Conservation (phyloP, 2,797 vertebrate species). For the Sardinella longiceps region DNA sequence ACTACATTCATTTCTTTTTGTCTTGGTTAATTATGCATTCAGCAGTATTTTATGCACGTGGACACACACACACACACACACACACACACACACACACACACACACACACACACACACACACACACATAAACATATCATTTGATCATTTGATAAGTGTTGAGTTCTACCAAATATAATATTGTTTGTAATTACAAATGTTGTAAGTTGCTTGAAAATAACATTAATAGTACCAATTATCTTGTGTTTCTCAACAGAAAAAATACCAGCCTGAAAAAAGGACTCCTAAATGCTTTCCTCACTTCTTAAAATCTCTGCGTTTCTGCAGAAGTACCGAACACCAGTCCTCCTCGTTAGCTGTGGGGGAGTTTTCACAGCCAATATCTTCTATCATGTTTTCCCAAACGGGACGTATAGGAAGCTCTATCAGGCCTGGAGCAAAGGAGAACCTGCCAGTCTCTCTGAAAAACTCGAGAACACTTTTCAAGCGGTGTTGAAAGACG, state of each 20-base stretch:
- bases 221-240: background rate
- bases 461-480: constrained; percentile 78
- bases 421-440: constrained; percentile 88
- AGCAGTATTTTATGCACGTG: no score
- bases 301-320: constrained; percentile 69
- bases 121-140: no score
- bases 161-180: no score
- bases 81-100: no score
- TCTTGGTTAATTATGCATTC: no score
- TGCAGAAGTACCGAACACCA: constrained; percentile 82
- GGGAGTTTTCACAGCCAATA: constrained; percentile 81
- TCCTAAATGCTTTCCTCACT: constrained; percentile 64
- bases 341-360: constrained; percentile 80
- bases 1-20: no score
- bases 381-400: constrained; percentile 85
- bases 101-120: no score
- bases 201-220: no score
- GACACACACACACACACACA: no score
- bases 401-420: constrained; percentile 77
- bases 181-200: no score
- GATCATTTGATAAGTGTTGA: no score
- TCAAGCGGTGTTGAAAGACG: constrained; percentile 81
- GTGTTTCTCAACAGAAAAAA: background rate
- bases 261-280: background rate
- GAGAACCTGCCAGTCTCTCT: constrained; percentile 76